Evolutionary conservation across 2,113 vertebrate species (phyloP), one percentile per base, ranked within the genome.

Genomic region (Caranx melampygus): DNA sequence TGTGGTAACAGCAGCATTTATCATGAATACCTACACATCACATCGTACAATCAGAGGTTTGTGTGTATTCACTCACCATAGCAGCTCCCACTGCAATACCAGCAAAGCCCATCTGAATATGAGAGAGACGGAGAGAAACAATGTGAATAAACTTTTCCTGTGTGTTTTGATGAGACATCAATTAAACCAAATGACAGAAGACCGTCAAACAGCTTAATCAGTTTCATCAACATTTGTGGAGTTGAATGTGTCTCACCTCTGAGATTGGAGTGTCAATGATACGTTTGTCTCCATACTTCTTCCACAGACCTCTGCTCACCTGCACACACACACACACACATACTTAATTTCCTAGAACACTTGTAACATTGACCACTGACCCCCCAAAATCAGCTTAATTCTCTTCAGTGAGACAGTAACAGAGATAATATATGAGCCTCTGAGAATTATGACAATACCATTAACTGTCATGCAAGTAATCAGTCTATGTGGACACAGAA

Each of bases 201-300:
- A 33, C 21, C 15, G 15, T 35, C 34, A 26, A 13, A 51, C 3
- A 68, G 4, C 5, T 14, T 13, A 31, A 31, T 54, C 2, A 40
- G 35, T 70, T 45, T 52, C 9, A 10, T 33, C 18, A 62, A 40
- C 0, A 15, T 20, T 5, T 18, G 64, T 16, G 51, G 21, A 0
- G 33, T n/a, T 3, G 12, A 37, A 26, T 26, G 15, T 2, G 55
- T 64, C 91, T 86, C 21, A 99, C 98, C 96, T 99, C 98, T 2
- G 98, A 97, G 91, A 99, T 99, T 0, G 98, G 98, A 0, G 98
- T 99, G 90, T 99, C 98, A 20, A 99, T 97, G 83, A 99, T 89
- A 31, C 98, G 95, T 83, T 98, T 97, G 92, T 99, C 98, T 66
- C 98, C 98, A 0, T 98, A 99, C 84, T 99, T 99, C 92, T 99